A percentile compares a stretch with the other conserved stretches of the same genome.
Conservation (phyloP, 2,797 vertebrate species). For the Dromococcyx pavoninus region DNA sequence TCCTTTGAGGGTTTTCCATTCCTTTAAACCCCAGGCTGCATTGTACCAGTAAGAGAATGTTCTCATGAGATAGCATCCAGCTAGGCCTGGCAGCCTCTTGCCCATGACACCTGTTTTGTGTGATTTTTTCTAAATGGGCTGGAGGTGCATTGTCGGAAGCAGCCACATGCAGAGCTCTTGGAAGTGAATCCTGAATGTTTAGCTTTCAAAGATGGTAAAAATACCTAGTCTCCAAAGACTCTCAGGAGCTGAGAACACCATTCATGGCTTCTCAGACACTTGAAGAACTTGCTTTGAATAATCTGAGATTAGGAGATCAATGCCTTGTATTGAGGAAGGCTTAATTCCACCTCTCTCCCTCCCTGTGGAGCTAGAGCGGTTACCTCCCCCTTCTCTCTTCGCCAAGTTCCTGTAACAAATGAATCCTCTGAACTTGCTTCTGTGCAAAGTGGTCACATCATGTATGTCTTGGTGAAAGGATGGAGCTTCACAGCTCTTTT, state of each 20-base stretch:
- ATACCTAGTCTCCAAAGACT: background rate
- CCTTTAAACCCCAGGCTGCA: background rate
- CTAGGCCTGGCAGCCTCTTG: background rate
- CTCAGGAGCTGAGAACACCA: background rate
- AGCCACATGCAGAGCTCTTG: background rate
- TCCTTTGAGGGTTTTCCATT: background rate
- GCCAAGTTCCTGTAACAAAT: background rate
- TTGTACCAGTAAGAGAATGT: background rate
- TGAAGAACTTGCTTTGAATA: background rate
- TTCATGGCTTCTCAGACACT: background rate
- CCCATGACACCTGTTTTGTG: rapidly evolving
- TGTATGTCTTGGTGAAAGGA: rapidly evolving
- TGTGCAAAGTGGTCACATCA: background rate
- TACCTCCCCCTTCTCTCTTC: background rate
- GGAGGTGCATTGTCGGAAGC: background rate
- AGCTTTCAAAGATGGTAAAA: background rate
- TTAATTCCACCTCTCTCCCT: background rate
- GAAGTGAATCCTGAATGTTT: rapidly evolving
- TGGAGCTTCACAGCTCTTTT: rapidly evolving
- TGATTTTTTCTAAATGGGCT: background rate
- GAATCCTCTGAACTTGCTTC: background rate
- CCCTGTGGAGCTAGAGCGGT: background rate
- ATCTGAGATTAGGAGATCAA: rapidly evolving
- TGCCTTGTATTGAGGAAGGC: background rate
- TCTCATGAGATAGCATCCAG: rapidly evolving